Base-by-base conservation (phyloP, 1,140 invertebrate genomes). In the Conopomorpha cramerella region DNA sequence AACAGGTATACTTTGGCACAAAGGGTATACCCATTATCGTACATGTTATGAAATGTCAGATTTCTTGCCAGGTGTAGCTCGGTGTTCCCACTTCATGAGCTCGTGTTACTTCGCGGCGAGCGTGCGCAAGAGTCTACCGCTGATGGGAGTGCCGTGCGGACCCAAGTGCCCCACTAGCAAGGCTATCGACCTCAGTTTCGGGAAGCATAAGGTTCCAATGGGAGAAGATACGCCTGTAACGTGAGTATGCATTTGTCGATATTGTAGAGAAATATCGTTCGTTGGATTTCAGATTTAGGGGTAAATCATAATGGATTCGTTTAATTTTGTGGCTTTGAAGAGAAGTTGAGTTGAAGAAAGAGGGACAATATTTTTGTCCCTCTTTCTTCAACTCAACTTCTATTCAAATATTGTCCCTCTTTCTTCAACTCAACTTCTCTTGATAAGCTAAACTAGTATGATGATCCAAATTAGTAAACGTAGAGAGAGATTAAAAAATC, bases 71-170 rank as follows among this genome's bases (percentile, higher is more conserved):
- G 83, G 80, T 43, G 62, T 79, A 29, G 71, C 79, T 4, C 74
- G 85, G 2, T 87, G 85, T 45, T 85, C 84, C 34, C 85, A 87
- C 48, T 86, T 86, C 49, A 79, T 85, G 68, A 85, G 84, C 36
- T 83, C 84, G 11, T 87, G 85, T 38, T 86, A 82, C 52, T 80
- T 83, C 49, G 84, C 85, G 1, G 79, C 81, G 10, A 81, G 82
- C 11, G 77, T 85, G 0, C 62, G 78, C 23, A 64, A 77, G 34
- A 55, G 49, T 3, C 53, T 80, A 15, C 77, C 71, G 3, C 71
- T 84, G 26, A 55, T 85, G 10, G 84, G 81, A 1, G 54, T 82
- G 7, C 84, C 84, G 0, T 87, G 85, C 44, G 78, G 80, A 27
- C 60, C 74, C 2, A 65, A 71, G 0, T 87, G 85, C 50, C 81